Evolutionary conservation across 2,888 invertebrate genomes (phyloP).

Genomic region (Gortyna flavago): DNA sequence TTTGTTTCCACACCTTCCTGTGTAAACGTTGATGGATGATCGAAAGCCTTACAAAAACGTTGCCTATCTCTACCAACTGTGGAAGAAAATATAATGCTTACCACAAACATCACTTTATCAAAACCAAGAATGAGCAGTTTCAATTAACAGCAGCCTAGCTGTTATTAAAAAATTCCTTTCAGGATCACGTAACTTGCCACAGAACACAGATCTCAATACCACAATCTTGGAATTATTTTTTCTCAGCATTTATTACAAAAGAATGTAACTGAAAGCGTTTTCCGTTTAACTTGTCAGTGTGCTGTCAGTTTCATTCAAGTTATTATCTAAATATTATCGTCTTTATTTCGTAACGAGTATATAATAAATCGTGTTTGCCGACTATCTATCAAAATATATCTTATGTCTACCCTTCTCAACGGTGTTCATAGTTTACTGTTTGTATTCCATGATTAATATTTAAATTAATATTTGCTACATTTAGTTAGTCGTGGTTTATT

Average conservation of each 20-base stretch:
- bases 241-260: conserved; percentile 49
- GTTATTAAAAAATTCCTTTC: conserved; percentile 22
- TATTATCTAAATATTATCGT: conserved; percentile 54
- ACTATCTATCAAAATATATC: conserved; percentile 62
- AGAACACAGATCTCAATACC: conserved; percentile 44
- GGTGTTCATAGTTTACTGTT: conserved; percentile 50
- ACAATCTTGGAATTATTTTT: conserved; percentile 43
- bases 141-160: conserved; percentile 27
- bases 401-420: conserved; percentile 60
- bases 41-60: neutral
- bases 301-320: conserved; percentile 58
- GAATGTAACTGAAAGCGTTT: conserved; percentile 55
- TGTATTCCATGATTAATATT: conserved; percentile 65
- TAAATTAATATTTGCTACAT: conserved; percentile 63
- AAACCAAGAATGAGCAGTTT: conserved; percentile 7
- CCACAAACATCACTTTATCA: conserved; percentile 15
- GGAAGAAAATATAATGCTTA: neutral
- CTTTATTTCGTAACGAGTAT: conserved; percentile 56
- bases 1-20: conserved; percentile 30
- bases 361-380: conserved; percentile 55
- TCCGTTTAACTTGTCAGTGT: conserved; percentile 45
- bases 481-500: conserved; percentile 58
- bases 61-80: neutral
- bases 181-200: conserved; percentile 30
- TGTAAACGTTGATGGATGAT: conserved; percentile 26